These are phyloP conservation scores for Falcaria lacertinaria DNA, from an alignment of 2,888 invertebrate species.

Conservation along the genomic window DNA sequence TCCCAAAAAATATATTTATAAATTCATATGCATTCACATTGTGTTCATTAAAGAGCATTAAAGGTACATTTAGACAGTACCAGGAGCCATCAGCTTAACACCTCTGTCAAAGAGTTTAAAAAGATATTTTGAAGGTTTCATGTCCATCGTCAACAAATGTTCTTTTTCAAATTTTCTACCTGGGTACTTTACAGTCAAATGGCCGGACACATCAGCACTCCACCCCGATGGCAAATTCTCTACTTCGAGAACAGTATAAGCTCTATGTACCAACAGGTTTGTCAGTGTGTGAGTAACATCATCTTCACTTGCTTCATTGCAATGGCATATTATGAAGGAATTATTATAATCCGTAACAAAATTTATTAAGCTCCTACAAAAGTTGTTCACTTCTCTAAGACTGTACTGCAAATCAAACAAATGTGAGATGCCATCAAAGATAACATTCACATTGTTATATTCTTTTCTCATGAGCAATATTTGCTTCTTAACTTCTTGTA, in stretches of 20 bases:
- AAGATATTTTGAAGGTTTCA: slow-evolving; percentile 66
- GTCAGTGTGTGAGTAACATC: slow-evolving; percentile 80
- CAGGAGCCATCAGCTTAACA: slow-evolving; percentile 86
- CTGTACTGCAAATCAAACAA: slow-evolving; percentile 82
- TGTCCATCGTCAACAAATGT: slow-evolving; percentile 40
- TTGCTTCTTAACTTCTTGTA: slow-evolving; percentile 56
- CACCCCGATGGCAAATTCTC: slow-evolving; percentile 85
- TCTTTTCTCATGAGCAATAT: slow-evolving; percentile 49
- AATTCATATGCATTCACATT: too few species aligned
- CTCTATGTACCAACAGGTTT: slow-evolving; percentile 81
- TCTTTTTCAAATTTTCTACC: slow-evolving; percentile 53
- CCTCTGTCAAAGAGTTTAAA: slow-evolving; percentile 88
- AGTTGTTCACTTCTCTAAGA: slow-evolving; percentile 69
- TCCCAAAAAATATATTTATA: too few species aligned
- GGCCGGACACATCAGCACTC: slow-evolving; percentile 86
- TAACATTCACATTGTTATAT: slow-evolving; percentile 71
- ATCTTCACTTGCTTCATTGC: slow-evolving; percentile 79
- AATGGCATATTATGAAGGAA: slow-evolving; percentile 73
- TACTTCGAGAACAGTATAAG: slow-evolving; percentile 82
- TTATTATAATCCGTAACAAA: slow-evolving; percentile 44
- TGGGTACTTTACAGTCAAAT: slow-evolving; percentile 76
- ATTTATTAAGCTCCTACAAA: slow-evolving; percentile 68
- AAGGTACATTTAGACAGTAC: slow-evolving; percentile 75
- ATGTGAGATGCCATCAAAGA: slow-evolving; percentile 87
- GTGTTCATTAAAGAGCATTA: too few species aligned